Conservation (phyloP, 2,797 vertebrate genomes). For the Discoglossus pictus region DNA sequence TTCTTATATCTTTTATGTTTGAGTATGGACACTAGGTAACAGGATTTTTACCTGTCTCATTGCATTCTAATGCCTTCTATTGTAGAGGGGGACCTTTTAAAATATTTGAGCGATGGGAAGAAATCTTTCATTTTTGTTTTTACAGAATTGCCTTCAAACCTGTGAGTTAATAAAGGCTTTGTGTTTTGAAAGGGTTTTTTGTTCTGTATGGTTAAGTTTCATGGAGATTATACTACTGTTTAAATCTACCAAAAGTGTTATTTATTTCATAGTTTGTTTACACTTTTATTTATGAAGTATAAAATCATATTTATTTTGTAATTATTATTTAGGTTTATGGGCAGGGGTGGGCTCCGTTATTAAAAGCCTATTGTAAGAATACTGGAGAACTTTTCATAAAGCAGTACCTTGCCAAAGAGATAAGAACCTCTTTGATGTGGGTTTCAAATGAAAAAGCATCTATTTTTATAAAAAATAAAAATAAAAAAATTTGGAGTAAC, state of each 20-base stretch:
- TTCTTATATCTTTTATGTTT: slow-evolving; percentile 88
- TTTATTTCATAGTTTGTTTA: slow-evolving; percentile 79
- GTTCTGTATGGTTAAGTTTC: slow-evolving; percentile 74
- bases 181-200: slow-evolving; percentile 68
- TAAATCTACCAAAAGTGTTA: slow-evolving; percentile 68
- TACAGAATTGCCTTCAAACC: slow-evolving; percentile 82
- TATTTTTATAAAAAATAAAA: slow-evolving; percentile 96
- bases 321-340: slow-evolving; percentile 83
- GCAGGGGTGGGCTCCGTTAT: slow-evolving; percentile 71
- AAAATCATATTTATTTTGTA: slow-evolving; percentile 78
- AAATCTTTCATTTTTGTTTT: slow-evolving; percentile 61
- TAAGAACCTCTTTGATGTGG: slow-evolving; percentile 99
- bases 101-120: slow-evolving; percentile 80
- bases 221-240: slow-evolving; percentile 67
- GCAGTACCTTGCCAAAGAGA: slow-evolving; percentile 99
- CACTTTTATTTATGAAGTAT: slow-evolving; percentile 77
- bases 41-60: slow-evolving; percentile 82
- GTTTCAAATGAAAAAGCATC: slow-evolving; percentile 91
- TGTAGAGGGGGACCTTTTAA: slow-evolving; percentile 82
- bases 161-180: slow-evolving; percentile 80
- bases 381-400: slow-evolving; percentile 94
- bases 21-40: slow-evolving; percentile 78
- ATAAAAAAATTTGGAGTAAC: slow-evolving; percentile 96
- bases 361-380: slow-evolving; percentile 93
- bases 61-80: slow-evolving; percentile 86